Base-by-base conservation (phyloP, 2,113 vertebrate species). In the Ammodytes dubius region DNA sequence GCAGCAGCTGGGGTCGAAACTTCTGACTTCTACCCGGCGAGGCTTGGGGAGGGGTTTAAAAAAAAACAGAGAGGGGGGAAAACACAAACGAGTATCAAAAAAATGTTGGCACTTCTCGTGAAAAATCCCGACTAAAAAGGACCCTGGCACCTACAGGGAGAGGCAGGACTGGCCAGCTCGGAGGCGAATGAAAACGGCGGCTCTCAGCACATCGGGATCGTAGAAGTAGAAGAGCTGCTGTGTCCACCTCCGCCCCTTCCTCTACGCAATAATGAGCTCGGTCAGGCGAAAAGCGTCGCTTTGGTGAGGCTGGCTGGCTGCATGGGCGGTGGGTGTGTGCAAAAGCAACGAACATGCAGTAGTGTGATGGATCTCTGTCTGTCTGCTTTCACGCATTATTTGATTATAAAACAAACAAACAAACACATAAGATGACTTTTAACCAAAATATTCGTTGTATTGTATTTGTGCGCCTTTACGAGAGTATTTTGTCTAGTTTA, bases 321-420 rank as follows among this genome's bases (percentile, higher is more conserved):
- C 60, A 37, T 74, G 87, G 89, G 90, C 85, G 83, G 88, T 85
- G 93, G 82, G 86, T 83, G 91, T 91, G 89, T 76, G 54, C 7
- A 27, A 35, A 60, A 52, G 15, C 7, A 27, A 35, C 35, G 2
- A 65, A 45, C 64, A 43, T 0, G 15, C 13, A 37, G 5, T 15
- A 52, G 45, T 68, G 46, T 15, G 56, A 49, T 68, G 46, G 19
- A 50, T 17, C 53, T 54, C 64, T 82, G 40, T 74, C 74, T n/a
- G 49, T 64, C 53, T 77, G 58, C 88, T 77, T 86, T 88, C 89
- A 91, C 65, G 27, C 13, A 5, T 50, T 53, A 27, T 27, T 27
- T 27, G 27, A 27, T 27, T n/a, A 53, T 14, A 53, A 17, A 52
- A 17, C 9, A 4, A 37, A 37, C 3, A 66, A 35, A 66, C 11